These are phyloP conservation scores for Vanessa atalanta DNA, from an alignment of 1,140 invertebrate genomes.

Conservation along the genomic window DNA sequence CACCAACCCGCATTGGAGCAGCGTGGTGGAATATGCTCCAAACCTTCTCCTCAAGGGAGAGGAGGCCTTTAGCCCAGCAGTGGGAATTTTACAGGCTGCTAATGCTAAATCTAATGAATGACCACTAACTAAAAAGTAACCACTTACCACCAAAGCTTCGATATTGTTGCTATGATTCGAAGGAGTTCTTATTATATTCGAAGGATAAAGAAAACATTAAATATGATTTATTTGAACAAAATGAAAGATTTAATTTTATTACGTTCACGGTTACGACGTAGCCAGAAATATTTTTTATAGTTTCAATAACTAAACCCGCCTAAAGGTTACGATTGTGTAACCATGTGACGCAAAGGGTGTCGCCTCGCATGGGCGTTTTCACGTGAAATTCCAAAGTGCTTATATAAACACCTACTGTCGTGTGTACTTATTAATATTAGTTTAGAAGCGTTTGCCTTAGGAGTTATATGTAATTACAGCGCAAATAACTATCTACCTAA, in stretches of 20 bases:
- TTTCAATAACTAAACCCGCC: conserved; percentile 4
- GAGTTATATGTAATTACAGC: no score
- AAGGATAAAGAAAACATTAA: neutral
- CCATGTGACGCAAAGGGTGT: conserved; percentile 2
- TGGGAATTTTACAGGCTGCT: no score
- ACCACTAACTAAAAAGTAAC: no score
- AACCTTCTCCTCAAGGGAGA: no score
- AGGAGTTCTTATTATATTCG: neutral
- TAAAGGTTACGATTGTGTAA: neutral
- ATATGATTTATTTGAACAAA: neutral
- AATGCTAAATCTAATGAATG: no score
- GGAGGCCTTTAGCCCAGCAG: no score
- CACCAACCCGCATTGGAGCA: no score
- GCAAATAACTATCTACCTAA: no score
- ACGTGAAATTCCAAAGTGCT: neutral
- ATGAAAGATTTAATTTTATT: neutral
- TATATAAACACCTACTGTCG: neutral
- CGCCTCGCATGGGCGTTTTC: conserved; percentile 1
- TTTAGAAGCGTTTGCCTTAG: no score
- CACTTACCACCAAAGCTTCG: no score
- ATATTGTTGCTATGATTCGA: no score
- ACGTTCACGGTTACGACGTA: neutral
- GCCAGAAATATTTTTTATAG: conserved; percentile 10
- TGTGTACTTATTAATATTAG: neutral
- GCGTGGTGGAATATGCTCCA: no score